Evolutionary conservation across 2,797 vertebrate genomes (phyloP).

Genomic region (Staurois parvus): DNA sequence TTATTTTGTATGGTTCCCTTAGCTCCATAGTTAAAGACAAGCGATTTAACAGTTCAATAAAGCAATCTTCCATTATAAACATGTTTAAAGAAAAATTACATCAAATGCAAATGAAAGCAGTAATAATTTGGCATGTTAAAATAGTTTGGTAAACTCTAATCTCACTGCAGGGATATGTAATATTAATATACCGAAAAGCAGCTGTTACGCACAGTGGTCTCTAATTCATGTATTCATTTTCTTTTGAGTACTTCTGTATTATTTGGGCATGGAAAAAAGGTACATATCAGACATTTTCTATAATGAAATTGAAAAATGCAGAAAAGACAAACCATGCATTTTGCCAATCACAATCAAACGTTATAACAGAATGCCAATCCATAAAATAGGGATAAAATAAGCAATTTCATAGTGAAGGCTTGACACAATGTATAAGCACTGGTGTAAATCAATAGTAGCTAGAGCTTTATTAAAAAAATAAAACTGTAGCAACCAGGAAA

Average conservation of each 20-base stretch:
- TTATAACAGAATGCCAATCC: too few relatives aligned
- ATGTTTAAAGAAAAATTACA: background rate
- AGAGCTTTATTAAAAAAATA: too few relatives aligned
- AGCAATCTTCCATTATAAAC: background rate
- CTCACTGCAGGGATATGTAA: background rate
- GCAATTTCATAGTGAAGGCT: too few relatives aligned
- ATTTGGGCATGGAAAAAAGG: background rate
- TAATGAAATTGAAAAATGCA: too few relatives aligned
- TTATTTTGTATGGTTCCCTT: background rate
- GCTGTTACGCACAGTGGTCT: background rate
- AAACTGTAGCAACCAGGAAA: too few relatives aligned
- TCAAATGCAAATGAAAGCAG: background rate
- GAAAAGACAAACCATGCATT: background rate
- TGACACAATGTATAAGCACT: too few relatives aligned
- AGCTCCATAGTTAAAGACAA: slow-evolving; percentile 4
- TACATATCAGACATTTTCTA: background rate
- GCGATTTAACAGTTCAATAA: background rate
- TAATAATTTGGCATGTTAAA: background rate
- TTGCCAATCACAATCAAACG: background rate
- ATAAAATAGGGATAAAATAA: too few relatives aligned
- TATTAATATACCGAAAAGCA: slow-evolving; percentile 4
- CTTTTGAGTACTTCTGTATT: background rate
- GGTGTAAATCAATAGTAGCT: too few relatives aligned
- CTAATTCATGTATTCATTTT: background rate
- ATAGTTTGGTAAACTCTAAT: background rate